Conservation (phyloP, 2,113 vertebrate species). For the Rhinoptilus africanus region DNA sequence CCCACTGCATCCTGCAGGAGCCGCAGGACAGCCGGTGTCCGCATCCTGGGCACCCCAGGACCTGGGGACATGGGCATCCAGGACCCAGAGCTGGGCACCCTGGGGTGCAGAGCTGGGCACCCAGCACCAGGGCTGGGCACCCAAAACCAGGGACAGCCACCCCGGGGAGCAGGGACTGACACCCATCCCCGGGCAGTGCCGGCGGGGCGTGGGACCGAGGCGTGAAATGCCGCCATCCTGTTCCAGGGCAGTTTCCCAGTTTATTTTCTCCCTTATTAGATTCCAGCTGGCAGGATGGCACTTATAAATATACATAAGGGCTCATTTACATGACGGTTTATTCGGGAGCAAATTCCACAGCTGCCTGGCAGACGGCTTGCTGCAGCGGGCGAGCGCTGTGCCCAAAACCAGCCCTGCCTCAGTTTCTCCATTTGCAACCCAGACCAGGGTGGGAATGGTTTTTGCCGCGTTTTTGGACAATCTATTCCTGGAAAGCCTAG, state of each 20-base stretch:
- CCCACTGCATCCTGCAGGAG: not conserved
- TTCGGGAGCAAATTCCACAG: slow-evolving; percentile 51
- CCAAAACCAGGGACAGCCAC: not conserved
- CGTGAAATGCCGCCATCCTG: not conserved
- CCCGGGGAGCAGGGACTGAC: not conserved
- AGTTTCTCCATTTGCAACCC: slow-evolving; percentile 22
- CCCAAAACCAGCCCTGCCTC: not conserved
- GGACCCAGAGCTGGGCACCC: not conserved
- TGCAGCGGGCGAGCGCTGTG: not conserved
- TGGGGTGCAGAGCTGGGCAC: not conserved
- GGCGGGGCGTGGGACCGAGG: not conserved
- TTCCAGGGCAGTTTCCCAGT: slow-evolving; percentile 46
- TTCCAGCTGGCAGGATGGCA: slow-evolving; percentile 55
- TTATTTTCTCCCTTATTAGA: slow-evolving; percentile 46
- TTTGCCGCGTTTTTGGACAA: not conserved
- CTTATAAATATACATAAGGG: slow-evolving; percentile 58
- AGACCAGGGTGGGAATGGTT: not conserved
- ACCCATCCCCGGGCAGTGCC: not conserved
- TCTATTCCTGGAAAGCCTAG: slow-evolving; percentile 47
- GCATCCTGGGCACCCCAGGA: not conserved
- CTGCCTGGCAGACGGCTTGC: slow-evolving; percentile 14
- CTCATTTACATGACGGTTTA: slow-evolving; percentile 48
- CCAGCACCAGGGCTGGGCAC: not conserved
- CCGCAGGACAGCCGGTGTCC: rapidly evolving
- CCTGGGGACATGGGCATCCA: not conserved